Evolutionary conservation across 2,113 vertebrate species (phyloP).

Genomic region (Phocoena phocoena): DNA sequence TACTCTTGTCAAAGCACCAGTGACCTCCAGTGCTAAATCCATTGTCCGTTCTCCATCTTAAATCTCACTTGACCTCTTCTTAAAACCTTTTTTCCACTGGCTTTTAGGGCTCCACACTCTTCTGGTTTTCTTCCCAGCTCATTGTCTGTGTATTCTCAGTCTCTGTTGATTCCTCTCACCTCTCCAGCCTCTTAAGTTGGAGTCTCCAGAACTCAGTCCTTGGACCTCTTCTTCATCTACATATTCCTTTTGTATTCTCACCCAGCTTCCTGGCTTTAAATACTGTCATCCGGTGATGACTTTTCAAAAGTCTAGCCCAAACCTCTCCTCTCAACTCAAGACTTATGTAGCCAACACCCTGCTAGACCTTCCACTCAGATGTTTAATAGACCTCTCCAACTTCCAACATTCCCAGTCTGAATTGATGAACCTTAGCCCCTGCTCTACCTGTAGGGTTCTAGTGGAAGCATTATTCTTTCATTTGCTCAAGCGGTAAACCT

Average conservation of each 20-base stretch:
- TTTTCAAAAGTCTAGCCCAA: neutral
- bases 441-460: neutral
- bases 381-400: neutral
- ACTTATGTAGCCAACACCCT: neutral
- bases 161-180: neutral
- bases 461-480: neutral
- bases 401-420: neutral
- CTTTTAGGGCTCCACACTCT: neutral
- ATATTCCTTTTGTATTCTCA: neutral
- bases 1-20: neutral
- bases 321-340: neutral
- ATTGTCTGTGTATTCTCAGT: neutral
- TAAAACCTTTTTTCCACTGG: neutral
- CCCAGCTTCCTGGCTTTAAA: neutral
- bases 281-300: neutral
- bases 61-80: neutral
- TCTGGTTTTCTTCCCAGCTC: neutral
- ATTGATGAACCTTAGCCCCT: neutral
- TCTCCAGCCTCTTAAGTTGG: neutral
- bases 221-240: neutral
- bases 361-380: neutral
- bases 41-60: neutral
- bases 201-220: neutral
- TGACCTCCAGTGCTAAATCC: neutral
- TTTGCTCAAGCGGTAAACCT: neutral